Conservation (phyloP, 2,797 vertebrate species). For the Threskiornis aethiopicus region DNA sequence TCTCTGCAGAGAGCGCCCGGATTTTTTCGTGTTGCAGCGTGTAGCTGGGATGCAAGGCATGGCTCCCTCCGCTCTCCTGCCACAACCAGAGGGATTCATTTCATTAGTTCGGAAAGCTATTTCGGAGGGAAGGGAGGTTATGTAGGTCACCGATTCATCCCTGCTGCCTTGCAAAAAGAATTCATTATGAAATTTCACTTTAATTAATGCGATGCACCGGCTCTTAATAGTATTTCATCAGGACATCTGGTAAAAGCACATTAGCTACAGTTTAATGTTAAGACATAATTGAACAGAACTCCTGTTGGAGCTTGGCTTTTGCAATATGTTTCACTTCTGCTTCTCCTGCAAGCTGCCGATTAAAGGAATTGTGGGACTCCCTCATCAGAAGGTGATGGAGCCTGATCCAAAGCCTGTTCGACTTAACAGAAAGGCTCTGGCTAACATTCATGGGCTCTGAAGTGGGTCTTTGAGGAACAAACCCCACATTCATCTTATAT, state of each 20-base stretch:
- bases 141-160: conserved; percentile 31
- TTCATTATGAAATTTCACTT: conserved; percentile 54
- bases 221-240: conserved; percentile 49
- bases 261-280: conserved; percentile 26
- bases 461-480: not conserved
- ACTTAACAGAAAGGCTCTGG: not conserved
- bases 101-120: conserved; percentile 16
- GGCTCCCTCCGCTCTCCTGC: not conserved
- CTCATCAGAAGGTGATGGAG: not conserved
- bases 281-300: conserved; percentile 24
- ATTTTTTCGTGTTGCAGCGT: not conserved
- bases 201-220: conserved; percentile 31
- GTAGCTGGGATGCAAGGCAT: not conserved
- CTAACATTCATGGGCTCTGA: not conserved
- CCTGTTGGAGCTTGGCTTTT: conserved; percentile 21
- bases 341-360: not conserved
- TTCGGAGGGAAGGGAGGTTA: not conserved
- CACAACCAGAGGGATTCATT: not conserved
- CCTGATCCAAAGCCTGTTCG: not conserved
- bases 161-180: conserved; percentile 39
- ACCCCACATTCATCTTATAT: not conserved
- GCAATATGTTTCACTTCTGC: not conserved
- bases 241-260: conserved; percentile 54
- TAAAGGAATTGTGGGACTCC: not conserved
- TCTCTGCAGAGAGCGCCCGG: not conserved